These are phyloP conservation scores for Echeneis naucrates DNA, from an alignment of 2,797 vertebrate genomes.

Conservation along the genomic window DNA sequence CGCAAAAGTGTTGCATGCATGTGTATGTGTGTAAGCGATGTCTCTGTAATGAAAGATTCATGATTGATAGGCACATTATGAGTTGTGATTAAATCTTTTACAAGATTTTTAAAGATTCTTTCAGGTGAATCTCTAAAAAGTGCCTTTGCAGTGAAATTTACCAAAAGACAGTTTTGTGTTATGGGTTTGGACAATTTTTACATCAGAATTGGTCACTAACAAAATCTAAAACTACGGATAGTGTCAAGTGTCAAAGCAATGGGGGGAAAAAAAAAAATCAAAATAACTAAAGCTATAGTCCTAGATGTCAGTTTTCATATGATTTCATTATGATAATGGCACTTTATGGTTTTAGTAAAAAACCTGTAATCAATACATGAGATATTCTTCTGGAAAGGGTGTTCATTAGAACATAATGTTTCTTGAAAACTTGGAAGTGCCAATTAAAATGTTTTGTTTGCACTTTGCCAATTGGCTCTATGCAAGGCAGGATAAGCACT, in stretches of 20 bases:
- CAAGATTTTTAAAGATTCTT: background rate
- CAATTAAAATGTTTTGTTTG: conserved; percentile 44
- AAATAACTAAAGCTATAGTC: conserved; percentile 31
- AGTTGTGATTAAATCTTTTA: conserved; percentile 5
- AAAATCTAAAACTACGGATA: conserved; percentile 11
- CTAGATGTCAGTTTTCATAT: conserved; percentile 39
- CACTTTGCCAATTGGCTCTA: conserved; percentile 40
- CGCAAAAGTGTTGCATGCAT: background rate
- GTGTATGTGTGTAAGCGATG: conserved; percentile 17
- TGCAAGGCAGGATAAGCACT: conserved; percentile 25
- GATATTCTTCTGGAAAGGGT: conserved; percentile 30
- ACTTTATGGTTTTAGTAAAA: conserved; percentile 46
- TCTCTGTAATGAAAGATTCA: conserved; percentile 11
- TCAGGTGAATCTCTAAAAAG: background rate
- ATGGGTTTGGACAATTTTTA: background rate
- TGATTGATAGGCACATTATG: conserved; percentile 8
- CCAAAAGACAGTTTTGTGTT: background rate
- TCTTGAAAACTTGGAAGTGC: conserved; percentile 53
- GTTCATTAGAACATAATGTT: conserved; percentile 41
- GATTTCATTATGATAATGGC: conserved; percentile 40
- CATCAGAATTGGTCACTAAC: background rate
- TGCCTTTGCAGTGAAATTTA: background rate
- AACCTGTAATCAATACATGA: conserved; percentile 32
- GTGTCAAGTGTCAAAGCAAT: background rate
- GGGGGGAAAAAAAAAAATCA: background rate